Conservation (phyloP, 1,140 invertebrate species). For the Rhyzopertha dominica region DNA sequence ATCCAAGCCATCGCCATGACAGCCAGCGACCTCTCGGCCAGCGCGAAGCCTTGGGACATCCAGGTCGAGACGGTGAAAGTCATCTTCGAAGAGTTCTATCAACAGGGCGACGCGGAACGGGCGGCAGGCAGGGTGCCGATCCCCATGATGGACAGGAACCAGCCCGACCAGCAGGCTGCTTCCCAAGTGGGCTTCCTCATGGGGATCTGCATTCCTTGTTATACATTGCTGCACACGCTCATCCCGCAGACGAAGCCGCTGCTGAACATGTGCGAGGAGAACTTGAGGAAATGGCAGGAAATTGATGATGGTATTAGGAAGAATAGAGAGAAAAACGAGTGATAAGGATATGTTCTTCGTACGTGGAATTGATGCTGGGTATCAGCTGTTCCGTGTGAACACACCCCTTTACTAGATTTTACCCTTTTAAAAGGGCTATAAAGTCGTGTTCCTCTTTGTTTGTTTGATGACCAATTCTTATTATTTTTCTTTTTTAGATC, state of each 20-base stretch:
- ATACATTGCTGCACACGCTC: conserved; percentile 61
- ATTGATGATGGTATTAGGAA: conserved; percentile 42
- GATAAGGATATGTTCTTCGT: background rate
- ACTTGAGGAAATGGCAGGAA: conserved; percentile 55
- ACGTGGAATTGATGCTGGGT: background rate
- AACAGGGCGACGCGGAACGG: conserved; percentile 72
- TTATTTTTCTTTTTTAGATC: background rate
- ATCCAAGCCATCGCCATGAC: conserved; percentile 76
- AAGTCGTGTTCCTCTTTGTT: too few relatives aligned
- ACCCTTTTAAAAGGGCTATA: too few relatives aligned
- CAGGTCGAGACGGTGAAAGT: conserved; percentile 74
- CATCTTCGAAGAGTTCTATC: conserved; percentile 84
- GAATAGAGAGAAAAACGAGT: conserved; percentile 10
- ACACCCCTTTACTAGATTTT: background rate
- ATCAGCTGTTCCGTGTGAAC: background rate
- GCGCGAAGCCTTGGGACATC: conserved; percentile 78
- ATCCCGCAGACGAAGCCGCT: conserved; percentile 68
- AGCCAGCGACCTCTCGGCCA: conserved; percentile 75
- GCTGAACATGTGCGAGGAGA: conserved; percentile 59
- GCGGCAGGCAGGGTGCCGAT: conserved; percentile 64
- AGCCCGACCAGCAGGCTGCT: conserved; percentile 65
- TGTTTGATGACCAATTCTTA: too few relatives aligned
- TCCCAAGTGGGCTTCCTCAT: conserved; percentile 75
- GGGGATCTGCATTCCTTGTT: conserved; percentile 78
- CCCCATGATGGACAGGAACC: conserved; percentile 77